A percentile compares a stretch with the other conserved stretches of the same genome.
These are phyloP conservation scores for Tapera naevia DNA, from an alignment of 2,797 vertebrate species.

Conservation along the genomic window DNA sequence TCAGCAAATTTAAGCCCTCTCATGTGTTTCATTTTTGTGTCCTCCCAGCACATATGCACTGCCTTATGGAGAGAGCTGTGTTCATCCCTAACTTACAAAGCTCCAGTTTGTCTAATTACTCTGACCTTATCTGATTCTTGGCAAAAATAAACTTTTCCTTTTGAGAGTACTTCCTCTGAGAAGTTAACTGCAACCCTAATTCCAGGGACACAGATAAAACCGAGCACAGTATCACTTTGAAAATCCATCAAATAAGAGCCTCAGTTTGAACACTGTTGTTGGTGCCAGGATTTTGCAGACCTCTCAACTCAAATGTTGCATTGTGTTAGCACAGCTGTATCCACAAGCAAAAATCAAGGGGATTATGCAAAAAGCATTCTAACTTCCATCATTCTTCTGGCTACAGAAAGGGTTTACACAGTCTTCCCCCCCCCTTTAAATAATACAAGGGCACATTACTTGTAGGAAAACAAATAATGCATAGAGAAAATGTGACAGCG, in stretches of 20 bases:
- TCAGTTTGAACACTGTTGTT: constrained; percentile 65
- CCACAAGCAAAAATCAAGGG: constrained; percentile 70
- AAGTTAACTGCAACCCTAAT: constrained; percentile 69
- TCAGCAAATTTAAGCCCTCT: background rate
- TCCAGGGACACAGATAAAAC: constrained; percentile 71
- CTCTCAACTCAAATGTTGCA: constrained; percentile 75
- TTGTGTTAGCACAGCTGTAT: constrained; percentile 83
- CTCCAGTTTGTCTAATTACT: constrained; percentile 48
- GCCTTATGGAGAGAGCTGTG: background rate
- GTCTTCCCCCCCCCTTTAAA: background rate
- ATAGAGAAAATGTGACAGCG: background rate
- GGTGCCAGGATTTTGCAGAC: constrained; percentile 78
- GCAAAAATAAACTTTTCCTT: constrained; percentile 72
- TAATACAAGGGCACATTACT: background rate
- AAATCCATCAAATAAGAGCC: constrained; percentile 58
- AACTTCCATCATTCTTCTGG: constrained; percentile 64
- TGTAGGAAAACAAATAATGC: background rate
- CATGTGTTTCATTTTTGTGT: background rate
- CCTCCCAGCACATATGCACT: constrained; percentile 34
- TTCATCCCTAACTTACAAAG: constrained; percentile 72
- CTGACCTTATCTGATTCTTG: constrained; percentile 70
- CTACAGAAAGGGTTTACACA: constrained; percentile 40
- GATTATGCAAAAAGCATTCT: constrained; percentile 67
- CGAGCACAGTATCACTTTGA: constrained; percentile 77
- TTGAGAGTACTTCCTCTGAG: constrained; percentile 79